phyloP scores from a whole-genome alignment of 2,113 vertebrate genomes.

The Eptesicus fuscus region DNA sequence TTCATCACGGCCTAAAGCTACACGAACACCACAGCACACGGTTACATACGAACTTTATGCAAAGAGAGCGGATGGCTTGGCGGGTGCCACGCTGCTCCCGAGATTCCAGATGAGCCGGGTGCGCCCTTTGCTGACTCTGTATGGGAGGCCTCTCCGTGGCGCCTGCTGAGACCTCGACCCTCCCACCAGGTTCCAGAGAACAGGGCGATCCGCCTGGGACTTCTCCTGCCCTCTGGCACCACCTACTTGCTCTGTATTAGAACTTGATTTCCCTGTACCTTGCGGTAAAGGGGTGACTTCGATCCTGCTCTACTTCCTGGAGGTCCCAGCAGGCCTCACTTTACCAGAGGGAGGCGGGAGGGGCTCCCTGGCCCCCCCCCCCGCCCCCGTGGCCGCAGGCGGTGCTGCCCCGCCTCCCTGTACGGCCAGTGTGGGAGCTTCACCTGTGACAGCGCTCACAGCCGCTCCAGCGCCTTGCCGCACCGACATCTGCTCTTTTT shows the following conservation, averaged over 20 bases:
- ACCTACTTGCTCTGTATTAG: constrained; percentile 21
- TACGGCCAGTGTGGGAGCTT: not conserved
- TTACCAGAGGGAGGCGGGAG: not conserved
- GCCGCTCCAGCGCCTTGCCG: not conserved
- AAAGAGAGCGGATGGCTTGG: not conserved
- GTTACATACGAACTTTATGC: constrained; percentile 17
- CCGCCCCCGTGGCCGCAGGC: not conserved
- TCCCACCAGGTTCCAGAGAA: constrained; percentile 15
- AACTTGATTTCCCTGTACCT: not conserved
- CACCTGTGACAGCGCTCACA: not conserved
- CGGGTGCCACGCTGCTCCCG: constrained; percentile 38
- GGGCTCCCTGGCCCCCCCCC: accelerated
- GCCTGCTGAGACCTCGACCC: constrained; percentile 22
- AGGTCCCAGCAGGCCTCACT: not conserved
- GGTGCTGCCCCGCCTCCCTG: not conserved
- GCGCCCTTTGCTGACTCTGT: constrained; percentile 53
- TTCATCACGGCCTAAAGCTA: not conserved
- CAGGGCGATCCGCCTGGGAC: constrained; percentile 40
- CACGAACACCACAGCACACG: not conserved
- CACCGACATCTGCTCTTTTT: constrained; percentile 1
- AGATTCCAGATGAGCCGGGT: constrained; percentile 49
- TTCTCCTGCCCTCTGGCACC: not conserved
- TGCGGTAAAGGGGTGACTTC: not conserved
- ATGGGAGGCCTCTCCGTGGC: constrained; percentile 59
- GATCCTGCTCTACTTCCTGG: not conserved